A percentile compares a stretch with the other conserved stretches of the same genome.
Conservation (phyloP, 92 coral and sea anemone genomes). For the Paragorgia papillata region DNA sequence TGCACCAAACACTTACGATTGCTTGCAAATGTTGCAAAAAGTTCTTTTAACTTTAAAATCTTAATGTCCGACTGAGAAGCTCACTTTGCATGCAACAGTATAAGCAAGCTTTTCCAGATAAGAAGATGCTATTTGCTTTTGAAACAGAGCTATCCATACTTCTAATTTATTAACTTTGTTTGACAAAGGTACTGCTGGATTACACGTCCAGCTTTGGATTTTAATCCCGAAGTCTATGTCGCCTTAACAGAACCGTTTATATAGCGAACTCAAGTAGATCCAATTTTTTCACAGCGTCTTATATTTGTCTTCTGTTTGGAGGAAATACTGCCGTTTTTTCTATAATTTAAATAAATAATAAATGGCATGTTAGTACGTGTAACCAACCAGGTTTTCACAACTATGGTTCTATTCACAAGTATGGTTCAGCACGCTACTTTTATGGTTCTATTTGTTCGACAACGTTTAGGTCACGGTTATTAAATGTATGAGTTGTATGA, state of each 20-base stretch:
- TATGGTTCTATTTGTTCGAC: too few species aligned
- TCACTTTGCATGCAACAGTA: too few species aligned
- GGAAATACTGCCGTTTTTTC: conserved; percentile 15
- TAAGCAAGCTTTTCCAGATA: too few species aligned
- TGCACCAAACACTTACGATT: too few species aligned
- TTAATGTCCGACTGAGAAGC: too few species aligned
- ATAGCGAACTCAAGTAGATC: not conserved
- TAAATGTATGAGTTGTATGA: too few species aligned
- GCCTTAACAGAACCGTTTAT: not conserved
- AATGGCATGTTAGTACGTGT: not conserved
- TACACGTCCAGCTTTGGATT: not conserved
- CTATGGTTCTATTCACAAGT: too few species aligned
- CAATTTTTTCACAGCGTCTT: conserved; percentile 33
- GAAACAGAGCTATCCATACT: not conserved
- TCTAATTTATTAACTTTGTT: not conserved
- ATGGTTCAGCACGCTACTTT: too few species aligned
- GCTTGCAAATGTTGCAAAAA: too few species aligned
- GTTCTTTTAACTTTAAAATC: too few species aligned
- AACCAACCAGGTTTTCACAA: too few species aligned
- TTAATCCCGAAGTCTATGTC: not conserved
- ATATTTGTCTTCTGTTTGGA: conserved; percentile 30
- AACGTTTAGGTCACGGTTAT: too few species aligned
- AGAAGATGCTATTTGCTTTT: not conserved
- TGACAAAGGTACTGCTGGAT: not conserved
- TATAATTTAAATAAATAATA: not conserved